A percentile compares a stretch with the other conserved stretches of the same genome.
phyloP scores from a whole-genome alignment of 2,888 invertebrate genomes.

The Microplitis manilae region DNA sequence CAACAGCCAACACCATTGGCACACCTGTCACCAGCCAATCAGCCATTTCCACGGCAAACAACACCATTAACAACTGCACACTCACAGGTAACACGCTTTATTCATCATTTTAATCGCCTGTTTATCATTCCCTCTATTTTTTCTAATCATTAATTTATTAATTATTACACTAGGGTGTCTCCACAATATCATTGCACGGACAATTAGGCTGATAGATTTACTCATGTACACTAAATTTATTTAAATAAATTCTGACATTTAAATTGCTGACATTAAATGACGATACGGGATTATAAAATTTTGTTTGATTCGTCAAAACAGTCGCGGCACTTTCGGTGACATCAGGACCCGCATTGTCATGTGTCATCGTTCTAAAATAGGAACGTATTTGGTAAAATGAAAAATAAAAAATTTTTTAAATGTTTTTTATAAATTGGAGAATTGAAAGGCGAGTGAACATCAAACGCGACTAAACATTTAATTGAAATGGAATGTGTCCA shows the following conservation, averaged over 20 bases:
- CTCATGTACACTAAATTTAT: background rate
- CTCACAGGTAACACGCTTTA: slow-evolving; percentile 69
- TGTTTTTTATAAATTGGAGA: too few species aligned
- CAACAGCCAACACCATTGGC: slow-evolving; percentile 64
- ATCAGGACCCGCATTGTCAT: slow-evolving; percentile 1
- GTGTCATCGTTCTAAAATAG: background rate
- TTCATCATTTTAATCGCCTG: slow-evolving; percentile 38
- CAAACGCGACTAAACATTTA: background rate
- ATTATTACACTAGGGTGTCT: background rate
- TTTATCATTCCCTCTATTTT: background rate
- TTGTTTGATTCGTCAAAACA: background rate
- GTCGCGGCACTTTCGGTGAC: background rate
- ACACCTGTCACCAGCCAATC: slow-evolving; percentile 70
- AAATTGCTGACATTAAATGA: background rate
- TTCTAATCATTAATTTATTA: background rate
- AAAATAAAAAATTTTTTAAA: too few species aligned
- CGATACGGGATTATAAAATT: background rate
- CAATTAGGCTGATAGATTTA: background rate
- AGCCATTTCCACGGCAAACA: slow-evolving; percentile 70
- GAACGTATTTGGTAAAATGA: background rate
- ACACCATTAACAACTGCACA: slow-evolving; percentile 70
- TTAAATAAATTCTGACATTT: background rate
- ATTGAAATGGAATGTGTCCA: background rate
- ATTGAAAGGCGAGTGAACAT: background rate
- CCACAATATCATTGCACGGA: too few species aligned